These are phyloP conservation scores for Odontesthes bonariensis DNA, from an alignment of 2,113 vertebrate genomes.

Conservation along the genomic window DNA sequence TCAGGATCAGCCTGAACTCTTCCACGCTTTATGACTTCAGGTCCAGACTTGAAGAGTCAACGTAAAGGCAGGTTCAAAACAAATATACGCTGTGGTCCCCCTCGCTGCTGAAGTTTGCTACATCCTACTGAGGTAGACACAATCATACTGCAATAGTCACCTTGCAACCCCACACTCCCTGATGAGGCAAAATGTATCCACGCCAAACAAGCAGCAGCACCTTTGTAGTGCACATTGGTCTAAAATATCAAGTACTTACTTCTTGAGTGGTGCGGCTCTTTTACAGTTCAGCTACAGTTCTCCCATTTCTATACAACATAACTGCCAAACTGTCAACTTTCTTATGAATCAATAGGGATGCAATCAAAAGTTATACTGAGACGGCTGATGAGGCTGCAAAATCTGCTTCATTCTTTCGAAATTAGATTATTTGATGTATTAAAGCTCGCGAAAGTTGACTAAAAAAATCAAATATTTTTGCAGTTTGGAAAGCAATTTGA, in stretches of 20 bases:
- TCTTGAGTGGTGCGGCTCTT: constrained; percentile 33
- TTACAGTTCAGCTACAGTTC: constrained; percentile 10
- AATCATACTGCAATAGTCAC: constrained; percentile 56
- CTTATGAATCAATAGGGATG: no score
- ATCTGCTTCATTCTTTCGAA: background rate
- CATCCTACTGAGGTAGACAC: constrained; percentile 75
- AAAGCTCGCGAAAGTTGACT: background rate
- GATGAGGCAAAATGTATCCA: constrained; percentile 64
- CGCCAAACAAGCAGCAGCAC: constrained; percentile 59
- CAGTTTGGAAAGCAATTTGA: background rate
- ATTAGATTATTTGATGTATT: background rate
- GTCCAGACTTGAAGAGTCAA: constrained; percentile 54
- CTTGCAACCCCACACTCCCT: constrained; percentile 65
- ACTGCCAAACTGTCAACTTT: no score
- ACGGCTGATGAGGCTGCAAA: no score
- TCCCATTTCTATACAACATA: background rate
- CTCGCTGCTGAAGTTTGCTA: constrained; percentile 54
- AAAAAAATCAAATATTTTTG: background rate
- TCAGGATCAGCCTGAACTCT: constrained; percentile 8
- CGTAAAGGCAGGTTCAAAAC: constrained; percentile 76
- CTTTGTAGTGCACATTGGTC: constrained; percentile 59
- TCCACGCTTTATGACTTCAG: constrained; percentile 12
- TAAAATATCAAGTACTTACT: constrained; percentile 38
- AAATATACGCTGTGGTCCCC: constrained; percentile 53
- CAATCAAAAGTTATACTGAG: no score